Conservation (phyloP, 2,888 invertebrate genomes). For the Noctua comes region DNA sequence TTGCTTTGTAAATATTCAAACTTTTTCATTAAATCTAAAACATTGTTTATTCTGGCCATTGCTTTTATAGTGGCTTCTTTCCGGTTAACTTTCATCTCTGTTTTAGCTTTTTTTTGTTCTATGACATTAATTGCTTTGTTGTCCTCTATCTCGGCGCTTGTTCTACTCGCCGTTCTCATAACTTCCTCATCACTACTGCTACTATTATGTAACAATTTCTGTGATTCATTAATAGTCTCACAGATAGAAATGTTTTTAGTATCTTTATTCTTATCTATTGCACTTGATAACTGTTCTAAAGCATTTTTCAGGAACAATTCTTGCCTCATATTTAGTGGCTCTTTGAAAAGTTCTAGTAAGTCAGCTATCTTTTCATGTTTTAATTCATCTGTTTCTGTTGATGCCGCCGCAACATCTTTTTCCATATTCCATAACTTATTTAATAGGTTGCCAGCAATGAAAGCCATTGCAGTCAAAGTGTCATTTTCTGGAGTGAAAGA, state of each 20-base stretch:
- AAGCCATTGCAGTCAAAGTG: conserved; percentile 85
- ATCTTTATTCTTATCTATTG: conserved; percentile 77
- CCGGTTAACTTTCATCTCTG: conserved; percentile 12
- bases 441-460: conserved; percentile 86
- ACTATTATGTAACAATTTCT: conserved; percentile 59
- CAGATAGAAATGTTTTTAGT: conserved; percentile 80
- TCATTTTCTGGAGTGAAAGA: conserved; percentile 87
- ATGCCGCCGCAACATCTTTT: conserved; percentile 76
- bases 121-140: neutral
- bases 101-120: conserved; percentile 8
- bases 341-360: conserved; percentile 84
- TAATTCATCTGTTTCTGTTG: conserved; percentile 78
- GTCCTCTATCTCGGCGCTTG: conserved; percentile 29
- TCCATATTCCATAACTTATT: conserved; percentile 87
- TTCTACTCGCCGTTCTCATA: conserved; percentile 29
- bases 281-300: conserved; percentile 80
- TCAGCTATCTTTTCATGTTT: conserved; percentile 84
- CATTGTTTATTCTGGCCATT: conserved; percentile 78
- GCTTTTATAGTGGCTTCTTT: conserved; percentile 69
- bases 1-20: conserved; percentile 78
- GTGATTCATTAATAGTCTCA: conserved; percentile 73
- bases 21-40: conserved; percentile 79
- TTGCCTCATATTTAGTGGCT: conserved; percentile 83
- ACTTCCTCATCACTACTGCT: conserved; percentile 23
- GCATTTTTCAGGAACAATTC: conserved; percentile 83